Conservation (phyloP, 2,888 invertebrate genomes). For the Emmelina monodactyla region DNA sequence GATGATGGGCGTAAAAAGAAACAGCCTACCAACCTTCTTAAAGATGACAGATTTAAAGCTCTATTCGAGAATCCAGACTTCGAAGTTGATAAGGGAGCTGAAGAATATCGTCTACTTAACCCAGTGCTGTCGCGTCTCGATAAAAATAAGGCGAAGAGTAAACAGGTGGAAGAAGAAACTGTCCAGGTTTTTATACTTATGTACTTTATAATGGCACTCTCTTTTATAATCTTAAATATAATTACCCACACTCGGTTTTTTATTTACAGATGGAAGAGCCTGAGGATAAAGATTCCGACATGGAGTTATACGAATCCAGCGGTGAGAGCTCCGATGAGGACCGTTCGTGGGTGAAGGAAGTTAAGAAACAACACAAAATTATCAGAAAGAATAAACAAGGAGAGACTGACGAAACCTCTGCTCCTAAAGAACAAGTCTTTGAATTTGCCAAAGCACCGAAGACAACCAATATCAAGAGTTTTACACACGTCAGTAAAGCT, state of each 20-base stretch:
- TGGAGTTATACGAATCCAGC: conserved; percentile 51
- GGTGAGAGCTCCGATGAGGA: conserved; percentile 80
- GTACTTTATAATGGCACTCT: neutral
- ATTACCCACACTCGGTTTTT: conserved; percentile 4
- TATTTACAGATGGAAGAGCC: conserved; percentile 32
- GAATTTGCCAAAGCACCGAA: conserved; percentile 61
- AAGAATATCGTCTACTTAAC: conserved; percentile 87
- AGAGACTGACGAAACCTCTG: conserved; percentile 26
- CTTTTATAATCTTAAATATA: neutral
- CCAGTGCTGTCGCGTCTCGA: conserved; percentile 87
- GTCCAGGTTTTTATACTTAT: conserved; percentile 38
- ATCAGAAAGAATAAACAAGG: conserved; percentile 52
- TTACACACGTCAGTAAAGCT: conserved; percentile 64
- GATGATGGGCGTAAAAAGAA: conserved; percentile 63
- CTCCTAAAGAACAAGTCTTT: conserved; percentile 25
- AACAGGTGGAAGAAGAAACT: conserved; percentile 60
- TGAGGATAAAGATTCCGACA: conserved; percentile 57
- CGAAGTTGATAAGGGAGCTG: conserved; percentile 85
- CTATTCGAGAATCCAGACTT: conserved; percentile 94
- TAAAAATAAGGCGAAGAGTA: conserved; percentile 70
- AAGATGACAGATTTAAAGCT: conserved; percentile 87
- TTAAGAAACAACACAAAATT: conserved; percentile 77
- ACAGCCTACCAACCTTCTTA: conserved; percentile 70
- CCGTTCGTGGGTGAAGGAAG: conserved; percentile 79
- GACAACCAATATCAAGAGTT: conserved; percentile 51